Evolutionary conservation across 2,113 vertebrate genomes (phyloP), one percentile per base, ranked within the genome.

Genomic region (Blennius ocellaris): DNA sequence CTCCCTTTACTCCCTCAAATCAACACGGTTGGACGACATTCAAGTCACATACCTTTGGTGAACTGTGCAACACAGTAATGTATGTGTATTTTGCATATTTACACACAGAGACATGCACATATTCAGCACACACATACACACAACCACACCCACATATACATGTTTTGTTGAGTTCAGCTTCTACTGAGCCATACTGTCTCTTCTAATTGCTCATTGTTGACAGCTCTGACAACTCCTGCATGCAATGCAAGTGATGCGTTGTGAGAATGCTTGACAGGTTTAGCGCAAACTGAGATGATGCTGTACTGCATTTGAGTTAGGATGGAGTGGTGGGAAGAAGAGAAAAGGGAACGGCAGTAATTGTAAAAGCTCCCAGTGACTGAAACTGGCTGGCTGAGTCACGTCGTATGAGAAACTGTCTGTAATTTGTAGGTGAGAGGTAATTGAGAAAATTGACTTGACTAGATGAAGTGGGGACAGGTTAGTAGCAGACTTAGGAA

Each of bases 11-110:
- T 74, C 67, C 73, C 69, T 78, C 76, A 38, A 68, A 64, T 78
- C 75, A 58, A 73, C 80, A 73, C 54, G 52, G 72, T 84, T 47
- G 63, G 69, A 71, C 10, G 2, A 54, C 63, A 61, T 79, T 30
- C 73, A 64, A 82, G 64, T 82, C 69, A 52, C 66, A 71, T 60
- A 82, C 69, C 70, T 63, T 74, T 57, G 44, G 57, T 58, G 78
- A 82, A 86, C 77, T 84, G 69, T 83, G 68, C 74, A 61, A 67
- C 78, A 67, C 56, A 57, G 55, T 45, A 41, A 59, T 71, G 49
- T 80, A 59, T 62, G 67, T 88, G 62, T 64, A 41, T 77, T 78
- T 76, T 64, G 57, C 73, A 74, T 82, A 67, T 82, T 69, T 17
- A 78, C 43, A 70, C 55, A 72, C 30, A 65, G n/a, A 55, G 43